Base-by-base conservation (phyloP, 2,888 invertebrate genomes). In the Leucozona laternaria region DNA sequence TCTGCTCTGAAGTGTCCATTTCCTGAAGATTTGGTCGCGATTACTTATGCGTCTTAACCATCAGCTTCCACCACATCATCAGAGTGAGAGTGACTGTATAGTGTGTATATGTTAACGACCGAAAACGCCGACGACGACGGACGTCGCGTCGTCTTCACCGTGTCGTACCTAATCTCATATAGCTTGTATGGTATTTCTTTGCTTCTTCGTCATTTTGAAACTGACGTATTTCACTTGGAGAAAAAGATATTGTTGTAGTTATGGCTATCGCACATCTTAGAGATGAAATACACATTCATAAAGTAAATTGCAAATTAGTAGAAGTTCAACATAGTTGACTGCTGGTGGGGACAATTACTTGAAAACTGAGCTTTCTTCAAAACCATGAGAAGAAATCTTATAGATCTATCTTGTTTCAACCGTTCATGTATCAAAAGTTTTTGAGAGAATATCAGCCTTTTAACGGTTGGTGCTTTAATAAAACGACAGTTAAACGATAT, bases 291-390 rank as follows among this genome's bases (percentile, higher is more conserved):
- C 75, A 86, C 82, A 82, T 73, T 82, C 86, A 86, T 86, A 86
- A 86, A 86, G 81, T 79, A 86, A 86, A 86, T 86, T 86, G 86
- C 86, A 82, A 86, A 86, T 86, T 86, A 86, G 82, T 75, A 43
- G 58, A 82, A 78, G 82, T 79, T 82, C 79, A 79, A 75, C 86
- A 81, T 40, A 66, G 79, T 79, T 71, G 48, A 70, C 72, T 60
- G 66, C 17, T 64, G 60, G 22, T 1, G 28, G 22, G 13, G 64
- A 20, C 13, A 64, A 20, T 4, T 73, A 77, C 17, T 22, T 62
- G 25, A 57, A n/a, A 43, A 77, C 22, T 73, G 48, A 43, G 31
- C 80, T 81, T n/a, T n/a, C n/a, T n/a, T n/a, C n/a, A n/a, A n/a
- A n/a, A n/a, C n/a, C n/a, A n/a, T n/a, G n/a, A n/a, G n/a, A n/a